Conservation (phyloP, 1,140 invertebrate genomes). For the Zaprionus gabonicus region DNA sequence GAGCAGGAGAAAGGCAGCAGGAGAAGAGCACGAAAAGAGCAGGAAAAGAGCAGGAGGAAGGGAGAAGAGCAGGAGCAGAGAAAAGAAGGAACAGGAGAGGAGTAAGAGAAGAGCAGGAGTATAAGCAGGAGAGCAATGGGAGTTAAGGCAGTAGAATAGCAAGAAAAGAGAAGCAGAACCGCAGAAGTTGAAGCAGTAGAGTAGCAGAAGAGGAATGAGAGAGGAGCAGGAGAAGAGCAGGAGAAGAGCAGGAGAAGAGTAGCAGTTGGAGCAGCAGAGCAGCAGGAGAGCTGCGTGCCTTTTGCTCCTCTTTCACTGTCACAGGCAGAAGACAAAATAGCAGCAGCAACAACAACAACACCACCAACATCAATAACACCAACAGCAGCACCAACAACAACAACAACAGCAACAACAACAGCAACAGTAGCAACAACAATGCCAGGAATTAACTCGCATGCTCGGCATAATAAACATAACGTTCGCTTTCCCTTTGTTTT, state of each 20-base stretch:
- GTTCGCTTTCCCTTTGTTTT: constrained; percentile 8
- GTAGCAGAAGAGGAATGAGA: no score
- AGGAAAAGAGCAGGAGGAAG: not conserved
- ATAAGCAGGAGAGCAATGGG: not conserved
- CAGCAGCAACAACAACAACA: constrained; percentile 32
- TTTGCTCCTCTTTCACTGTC: constrained; percentile 31
- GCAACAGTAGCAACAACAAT: constrained; percentile 56
- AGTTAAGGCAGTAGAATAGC: not conserved
- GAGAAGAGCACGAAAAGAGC: not conserved
- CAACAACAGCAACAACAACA: not conserved
- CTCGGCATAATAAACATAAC: constrained; percentile 80
- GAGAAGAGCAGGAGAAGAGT: no score
- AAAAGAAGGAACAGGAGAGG: not conserved
- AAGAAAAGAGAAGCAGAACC: not conserved
- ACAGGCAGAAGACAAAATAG: constrained; percentile 21
- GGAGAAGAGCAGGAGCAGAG: not conserved
- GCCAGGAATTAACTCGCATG: constrained; percentile 77
- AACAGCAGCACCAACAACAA: constrained; percentile 32
- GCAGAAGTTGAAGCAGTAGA: not conserved
- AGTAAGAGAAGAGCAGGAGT: constrained; percentile 4
- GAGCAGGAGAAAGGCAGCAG: not conserved
- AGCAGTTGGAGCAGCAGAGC: not conserved
- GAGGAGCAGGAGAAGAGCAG: not conserved
- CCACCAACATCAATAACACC: constrained; percentile 35
- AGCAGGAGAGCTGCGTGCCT: constrained; percentile 1